Percentiles rank a stretch among this genome's conserved stretches.
These are phyloP conservation scores for Ornithoptera priamus DNA, from an alignment of 2,888 invertebrate genomes.

Conservation along the genomic window DNA sequence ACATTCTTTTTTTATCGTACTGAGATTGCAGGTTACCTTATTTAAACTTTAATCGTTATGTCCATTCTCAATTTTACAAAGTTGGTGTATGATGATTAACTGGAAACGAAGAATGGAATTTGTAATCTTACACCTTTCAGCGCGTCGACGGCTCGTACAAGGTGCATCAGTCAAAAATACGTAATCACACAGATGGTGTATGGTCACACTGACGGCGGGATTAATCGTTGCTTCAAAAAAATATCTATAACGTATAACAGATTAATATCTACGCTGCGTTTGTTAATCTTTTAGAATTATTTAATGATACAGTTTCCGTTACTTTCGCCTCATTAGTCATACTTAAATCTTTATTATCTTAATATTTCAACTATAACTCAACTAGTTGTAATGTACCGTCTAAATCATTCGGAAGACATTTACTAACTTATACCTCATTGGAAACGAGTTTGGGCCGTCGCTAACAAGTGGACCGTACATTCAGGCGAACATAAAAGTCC, in stretches of 20 bases:
- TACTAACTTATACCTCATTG: constrained; percentile 1
- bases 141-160: constrained; percentile 40
- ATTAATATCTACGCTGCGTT: too few relatives aligned
- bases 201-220: constrained; percentile 21
- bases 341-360: constrained; percentile 1
- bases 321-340: not conserved
- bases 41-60: constrained; percentile 13
- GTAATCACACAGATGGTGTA: constrained; percentile 36
- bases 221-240: not conserved
- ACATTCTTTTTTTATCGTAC: too few relatives aligned
- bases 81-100: constrained; percentile 20
- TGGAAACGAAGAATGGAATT: constrained; percentile 36
- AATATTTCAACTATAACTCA: not conserved
- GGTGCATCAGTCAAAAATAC: constrained; percentile 41
- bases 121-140: constrained; percentile 47
- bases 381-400: not conserved
- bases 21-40: not conserved
- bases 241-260: not conserved
- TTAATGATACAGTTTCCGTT: not conserved
- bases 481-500: constrained; percentile 43
- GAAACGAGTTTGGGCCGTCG: constrained; percentile 20
- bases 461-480: constrained; percentile 32
- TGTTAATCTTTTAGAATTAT: not conserved
- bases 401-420: constrained; percentile 11
- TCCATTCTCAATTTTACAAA: not conserved